These are phyloP conservation scores for Chiroxiphia lanceolata DNA, from an alignment of 2,797 vertebrate species.

Conservation along the genomic window DNA sequence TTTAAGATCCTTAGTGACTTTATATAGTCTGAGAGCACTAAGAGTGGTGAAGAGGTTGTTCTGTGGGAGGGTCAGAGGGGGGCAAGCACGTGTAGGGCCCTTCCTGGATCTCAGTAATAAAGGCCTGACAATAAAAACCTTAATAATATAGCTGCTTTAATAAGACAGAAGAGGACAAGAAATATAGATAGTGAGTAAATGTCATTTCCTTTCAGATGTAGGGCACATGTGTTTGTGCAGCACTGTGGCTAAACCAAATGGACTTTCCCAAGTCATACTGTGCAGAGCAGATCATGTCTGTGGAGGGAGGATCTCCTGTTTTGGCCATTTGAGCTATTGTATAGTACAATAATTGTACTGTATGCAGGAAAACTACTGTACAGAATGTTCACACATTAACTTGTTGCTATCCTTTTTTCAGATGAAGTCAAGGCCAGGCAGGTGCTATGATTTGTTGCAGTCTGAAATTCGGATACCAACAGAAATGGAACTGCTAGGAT, in stretches of 20 bases:
- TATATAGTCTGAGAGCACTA: not conserved
- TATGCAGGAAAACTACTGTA: not conserved
- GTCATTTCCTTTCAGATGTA: not conserved
- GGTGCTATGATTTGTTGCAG: too few species aligned
- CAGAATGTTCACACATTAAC: not conserved
- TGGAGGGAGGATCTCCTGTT: not conserved
- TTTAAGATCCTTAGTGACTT: not conserved
- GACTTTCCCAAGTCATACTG: not conserved
- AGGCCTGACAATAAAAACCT: not conserved
- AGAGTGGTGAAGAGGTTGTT: not conserved
- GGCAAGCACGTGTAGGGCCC: not conserved
- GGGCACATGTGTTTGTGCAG: fast-evolving
- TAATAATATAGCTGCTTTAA: not conserved
- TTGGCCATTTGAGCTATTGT: not conserved
- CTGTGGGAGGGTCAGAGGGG: fast-evolving
- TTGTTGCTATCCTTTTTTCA: not conserved
- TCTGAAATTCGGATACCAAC: too few species aligned
- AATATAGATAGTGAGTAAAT: not conserved
- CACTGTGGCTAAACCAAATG: fast-evolving
- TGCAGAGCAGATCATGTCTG: not conserved
- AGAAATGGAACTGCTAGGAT: too few species aligned
- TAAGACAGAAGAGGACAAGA: not conserved
- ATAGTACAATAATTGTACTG: not conserved
- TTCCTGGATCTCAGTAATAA: not conserved
- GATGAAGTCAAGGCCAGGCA: not conserved